Evolutionary conservation across 1,140 invertebrate species (phyloP).

Genomic region (Ephestia elutella): DNA sequence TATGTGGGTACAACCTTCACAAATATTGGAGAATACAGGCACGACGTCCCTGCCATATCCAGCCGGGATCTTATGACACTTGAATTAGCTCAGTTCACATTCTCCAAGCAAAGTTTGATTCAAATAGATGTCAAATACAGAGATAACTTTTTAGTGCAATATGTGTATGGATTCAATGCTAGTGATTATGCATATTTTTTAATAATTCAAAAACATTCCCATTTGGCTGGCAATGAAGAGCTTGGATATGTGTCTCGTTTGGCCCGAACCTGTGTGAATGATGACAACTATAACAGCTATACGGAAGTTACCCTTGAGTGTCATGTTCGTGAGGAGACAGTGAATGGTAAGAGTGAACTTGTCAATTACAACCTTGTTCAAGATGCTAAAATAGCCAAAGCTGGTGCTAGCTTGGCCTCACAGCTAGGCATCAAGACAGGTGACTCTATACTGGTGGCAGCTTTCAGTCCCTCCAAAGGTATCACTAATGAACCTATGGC

Average conservation of each 20-base stretch:
- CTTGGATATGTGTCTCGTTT: slow-evolving; percentile 91
- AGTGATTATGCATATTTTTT: slow-evolving; percentile 96
- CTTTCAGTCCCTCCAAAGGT: slow-evolving; percentile 89
- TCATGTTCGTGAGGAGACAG: slow-evolving; percentile 69
- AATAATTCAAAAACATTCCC: slow-evolving; percentile 94
- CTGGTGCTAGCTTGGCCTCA: slow-evolving; percentile 86
- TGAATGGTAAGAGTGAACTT: slow-evolving; percentile 69
- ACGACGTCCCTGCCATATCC: slow-evolving; percentile 94
- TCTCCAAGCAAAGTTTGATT: slow-evolving; percentile 90
- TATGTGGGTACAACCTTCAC: slow-evolving; percentile 97
- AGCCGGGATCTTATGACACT: slow-evolving; percentile 87
- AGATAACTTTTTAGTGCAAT: slow-evolving; percentile 95
- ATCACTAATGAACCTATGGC: slow-evolving; percentile 85
- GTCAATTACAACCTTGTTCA: slow-evolving; percentile 91
- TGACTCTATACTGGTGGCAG: slow-evolving; percentile 85
- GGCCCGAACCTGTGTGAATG: slow-evolving; percentile 93
- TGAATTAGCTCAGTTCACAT: slow-evolving; percentile 87
- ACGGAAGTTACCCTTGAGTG: slow-evolving; percentile 96
- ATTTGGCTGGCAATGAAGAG: slow-evolving; percentile 90
- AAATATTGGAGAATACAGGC: slow-evolving; percentile 92
- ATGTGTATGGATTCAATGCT: slow-evolving; percentile 96
- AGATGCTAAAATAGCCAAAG: slow-evolving; percentile 89
- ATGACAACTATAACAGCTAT: slow-evolving; percentile 95
- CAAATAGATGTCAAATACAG: slow-evolving; percentile 95
- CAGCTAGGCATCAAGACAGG: slow-evolving; percentile 85